phyloP scores from a whole-genome alignment of 2,888 invertebrate species.

The Leptopilina myrica region DNA sequence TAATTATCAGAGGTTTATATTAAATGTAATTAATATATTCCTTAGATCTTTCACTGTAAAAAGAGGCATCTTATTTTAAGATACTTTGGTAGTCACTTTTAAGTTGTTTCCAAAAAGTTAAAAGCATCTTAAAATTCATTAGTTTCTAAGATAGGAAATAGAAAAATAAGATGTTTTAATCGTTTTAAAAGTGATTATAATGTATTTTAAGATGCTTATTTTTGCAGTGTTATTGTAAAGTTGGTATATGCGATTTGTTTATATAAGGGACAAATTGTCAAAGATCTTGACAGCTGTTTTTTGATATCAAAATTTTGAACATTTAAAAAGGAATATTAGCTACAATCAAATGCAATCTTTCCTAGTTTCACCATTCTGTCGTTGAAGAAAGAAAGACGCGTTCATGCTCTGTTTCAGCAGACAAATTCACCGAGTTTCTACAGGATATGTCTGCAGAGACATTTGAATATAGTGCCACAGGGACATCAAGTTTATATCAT shows the following conservation, averaged over 20 bases:
- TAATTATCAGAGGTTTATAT: no score
- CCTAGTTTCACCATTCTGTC: slow-evolving; percentile 69
- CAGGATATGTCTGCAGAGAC: slow-evolving; percentile 67
- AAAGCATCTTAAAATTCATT: no score
- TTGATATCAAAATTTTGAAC: background rate
- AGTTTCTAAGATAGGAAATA: no score
- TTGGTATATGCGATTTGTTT: background rate
- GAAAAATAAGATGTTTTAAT: no score
- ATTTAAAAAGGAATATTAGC: slow-evolving; percentile 44
- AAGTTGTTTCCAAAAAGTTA: no score
- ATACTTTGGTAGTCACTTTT: no score
- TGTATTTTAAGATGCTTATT: no score
- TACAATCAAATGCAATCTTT: slow-evolving; percentile 59
- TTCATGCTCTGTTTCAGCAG: slow-evolving; percentile 74
- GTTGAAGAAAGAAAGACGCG: slow-evolving; percentile 65
- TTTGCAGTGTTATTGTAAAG: no score
- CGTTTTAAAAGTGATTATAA: no score
- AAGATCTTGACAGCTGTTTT: background rate
- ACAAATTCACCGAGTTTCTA: slow-evolving; percentile 71
- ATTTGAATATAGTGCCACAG: slow-evolving; percentile 57
- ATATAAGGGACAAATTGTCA: background rate
- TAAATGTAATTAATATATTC: no score
- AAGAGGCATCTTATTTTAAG: no score
- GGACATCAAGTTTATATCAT: slow-evolving; percentile 15
- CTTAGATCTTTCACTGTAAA: no score